phyloP scores from a whole-genome alignment of 2,113 vertebrate genomes.

The Eulemur macaco region DNA sequence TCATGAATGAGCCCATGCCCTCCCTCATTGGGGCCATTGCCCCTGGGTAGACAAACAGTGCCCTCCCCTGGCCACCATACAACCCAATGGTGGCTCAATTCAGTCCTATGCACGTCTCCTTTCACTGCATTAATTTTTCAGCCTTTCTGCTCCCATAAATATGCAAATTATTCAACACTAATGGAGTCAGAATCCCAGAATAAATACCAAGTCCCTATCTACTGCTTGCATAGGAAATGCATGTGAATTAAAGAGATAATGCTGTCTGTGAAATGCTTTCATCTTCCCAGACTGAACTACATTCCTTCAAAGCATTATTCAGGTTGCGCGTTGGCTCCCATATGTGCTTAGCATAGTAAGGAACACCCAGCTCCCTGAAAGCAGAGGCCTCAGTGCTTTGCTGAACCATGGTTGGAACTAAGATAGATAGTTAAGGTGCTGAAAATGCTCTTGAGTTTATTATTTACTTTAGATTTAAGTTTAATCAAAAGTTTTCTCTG shows the following conservation, averaged over 20 bases:
- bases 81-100: not conserved
- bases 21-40: not conserved
- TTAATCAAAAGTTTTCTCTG: not conserved
- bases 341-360: slow-evolving; percentile 52
- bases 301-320: slow-evolving; percentile 60
- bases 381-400: not conserved
- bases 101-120: not conserved
- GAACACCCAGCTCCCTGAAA: not conserved
- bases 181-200: slow-evolving; percentile 52
- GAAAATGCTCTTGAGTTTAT: not conserved
- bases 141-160: slow-evolving; percentile 9
- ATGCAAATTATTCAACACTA: slow-evolving; percentile 26
- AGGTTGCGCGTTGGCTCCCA: slow-evolving; percentile 13
- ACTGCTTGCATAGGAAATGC: slow-evolving; percentile 11
- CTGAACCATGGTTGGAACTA: not conserved
- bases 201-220: slow-evolving; percentile 58
- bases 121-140: slow-evolving; percentile 23
- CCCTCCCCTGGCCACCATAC: not conserved
- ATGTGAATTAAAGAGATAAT: slow-evolving; percentile 70
- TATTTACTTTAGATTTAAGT: slow-evolving; percentile 5
- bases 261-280: slow-evolving; percentile 49
- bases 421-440: not conserved
- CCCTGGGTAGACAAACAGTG: not conserved
- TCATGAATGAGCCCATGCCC: not conserved
- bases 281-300: slow-evolving; percentile 56